Evolutionary conservation across 1,140 invertebrate genomes (phyloP).

Genomic region (Zaprionus gabonicus): DNA sequence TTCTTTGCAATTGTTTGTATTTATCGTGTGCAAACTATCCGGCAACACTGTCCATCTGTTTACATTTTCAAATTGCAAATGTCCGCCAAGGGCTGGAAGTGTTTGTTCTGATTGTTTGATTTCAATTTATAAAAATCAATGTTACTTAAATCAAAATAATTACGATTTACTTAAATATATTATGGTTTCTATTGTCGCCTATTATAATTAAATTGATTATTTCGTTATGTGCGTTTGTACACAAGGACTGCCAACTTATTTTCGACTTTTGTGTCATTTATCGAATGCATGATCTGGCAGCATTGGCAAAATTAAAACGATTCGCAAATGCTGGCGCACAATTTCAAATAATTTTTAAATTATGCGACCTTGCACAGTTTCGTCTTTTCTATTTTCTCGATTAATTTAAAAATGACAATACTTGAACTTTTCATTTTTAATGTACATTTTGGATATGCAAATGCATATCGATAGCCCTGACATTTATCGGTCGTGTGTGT

Average conservation of each 20-base stretch:
- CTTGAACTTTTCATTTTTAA: background rate
- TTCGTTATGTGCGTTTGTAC: background rate
- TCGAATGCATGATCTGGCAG: background rate
- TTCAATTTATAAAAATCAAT: no score
- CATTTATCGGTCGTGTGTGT: background rate
- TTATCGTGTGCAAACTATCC: conserved; percentile 5
- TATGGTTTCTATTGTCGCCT: no score
- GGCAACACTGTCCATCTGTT: conserved; percentile 22
- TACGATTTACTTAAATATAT: no score
- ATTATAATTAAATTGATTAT: background rate
- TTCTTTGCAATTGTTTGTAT: conserved; percentile 17
- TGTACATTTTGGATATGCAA: background rate
- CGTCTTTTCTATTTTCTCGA: background rate
- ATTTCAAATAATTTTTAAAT: background rate
- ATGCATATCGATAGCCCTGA: background rate
- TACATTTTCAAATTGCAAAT: conserved; percentile 31
- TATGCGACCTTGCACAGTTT: background rate
- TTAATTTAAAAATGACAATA: background rate
- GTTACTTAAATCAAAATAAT: no score
- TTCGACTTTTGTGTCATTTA: background rate
- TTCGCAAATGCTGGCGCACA: background rate
- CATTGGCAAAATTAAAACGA: background rate
- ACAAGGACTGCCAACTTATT: background rate
- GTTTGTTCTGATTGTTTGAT: background rate
- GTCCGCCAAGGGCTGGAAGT: background rate